Base-by-base conservation (phyloP, 2,797 vertebrate species). In the Ambastaia sidthimunki region DNA sequence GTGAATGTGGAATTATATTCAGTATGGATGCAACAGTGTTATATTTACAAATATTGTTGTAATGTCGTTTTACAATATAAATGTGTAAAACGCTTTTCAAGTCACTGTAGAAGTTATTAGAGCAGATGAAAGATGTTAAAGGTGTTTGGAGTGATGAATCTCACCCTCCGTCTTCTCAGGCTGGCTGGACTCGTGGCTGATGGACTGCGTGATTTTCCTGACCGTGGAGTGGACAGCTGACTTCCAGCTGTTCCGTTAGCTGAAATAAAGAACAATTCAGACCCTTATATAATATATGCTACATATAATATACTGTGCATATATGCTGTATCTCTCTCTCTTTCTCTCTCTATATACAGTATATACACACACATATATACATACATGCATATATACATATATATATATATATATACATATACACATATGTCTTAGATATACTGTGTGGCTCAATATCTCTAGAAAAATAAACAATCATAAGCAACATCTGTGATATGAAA, bases 201-300 rank as follows among this genome's bases (percentile, higher is more conserved):
- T 3, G 95, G 97, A 83, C 96, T 98, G 67, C 96, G 96, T 77
- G 98, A 99, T 89, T 99, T 99, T 86, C 97, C 97, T 67, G 98
- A 99, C 19, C 96, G 94, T 34, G 97, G 97, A 81, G 98, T 99
- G 44, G 98, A 99, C 80, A 99, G 95, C 89, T 98, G 97, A 90
- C 98, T 99, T 76, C 97, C 97, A 84, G 95, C 96, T 67, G 96
- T 98, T 86, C 98, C 98, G 89, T 99, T 99, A 80, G 96, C 97
- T 99, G 84, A 80, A 83, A 80, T 4, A 63, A 7, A 76, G 2
- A 66, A 25, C 3, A 44, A 54, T 18, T 54, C 23, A 74, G 4
- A 23, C 7, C 48, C 48, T 4, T 21, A 19, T 50, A 15, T 3
- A 18, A 25, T 19, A 5, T 16, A 21, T 18, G 23, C 16, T 13